These are phyloP conservation scores for Anadara kagoshimensis DNA, from an alignment of 1,140 invertebrate genomes.

Conservation along the genomic window DNA sequence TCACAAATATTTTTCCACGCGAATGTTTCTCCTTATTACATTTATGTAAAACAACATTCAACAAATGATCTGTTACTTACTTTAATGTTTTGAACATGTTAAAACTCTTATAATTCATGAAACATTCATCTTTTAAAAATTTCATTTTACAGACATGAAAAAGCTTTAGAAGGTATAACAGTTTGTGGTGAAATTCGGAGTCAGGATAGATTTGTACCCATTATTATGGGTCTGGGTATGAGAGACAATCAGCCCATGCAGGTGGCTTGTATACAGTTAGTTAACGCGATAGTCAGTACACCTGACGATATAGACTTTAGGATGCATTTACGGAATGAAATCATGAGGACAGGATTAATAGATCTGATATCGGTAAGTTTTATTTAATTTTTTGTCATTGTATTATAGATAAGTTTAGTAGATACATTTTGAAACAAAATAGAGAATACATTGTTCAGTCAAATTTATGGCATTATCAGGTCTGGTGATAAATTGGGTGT, in stretches of 20 bases:
- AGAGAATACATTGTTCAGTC: too few species aligned
- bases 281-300: constrained; percentile 93
- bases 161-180: constrained; percentile 93
- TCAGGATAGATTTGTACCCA: constrained; percentile 87
- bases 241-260: constrained; percentile 84
- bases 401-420: too few species aligned
- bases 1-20: too few species aligned
- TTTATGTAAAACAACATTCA: too few species aligned
- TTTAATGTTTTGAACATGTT: too few species aligned
- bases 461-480: too few species aligned
- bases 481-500: too few species aligned
- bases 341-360: constrained; percentile 92
- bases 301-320: constrained; percentile 96
- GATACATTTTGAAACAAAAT: too few species aligned
- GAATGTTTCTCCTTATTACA: too few species aligned
- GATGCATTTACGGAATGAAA: constrained; percentile 94
- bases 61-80: too few species aligned
- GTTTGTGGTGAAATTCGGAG: constrained; percentile 88
- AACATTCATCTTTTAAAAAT: neutral
- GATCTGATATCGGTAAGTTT: constrained; percentile 83
- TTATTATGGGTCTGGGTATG: constrained; percentile 88
- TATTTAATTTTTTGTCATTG: neutral
- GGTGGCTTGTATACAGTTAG: constrained; percentile 90
- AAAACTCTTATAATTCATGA: neutral
- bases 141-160: constrained; percentile 81